Conservation (phyloP, 2,888 invertebrate species). For the Drosophila subquinaria region DNA sequence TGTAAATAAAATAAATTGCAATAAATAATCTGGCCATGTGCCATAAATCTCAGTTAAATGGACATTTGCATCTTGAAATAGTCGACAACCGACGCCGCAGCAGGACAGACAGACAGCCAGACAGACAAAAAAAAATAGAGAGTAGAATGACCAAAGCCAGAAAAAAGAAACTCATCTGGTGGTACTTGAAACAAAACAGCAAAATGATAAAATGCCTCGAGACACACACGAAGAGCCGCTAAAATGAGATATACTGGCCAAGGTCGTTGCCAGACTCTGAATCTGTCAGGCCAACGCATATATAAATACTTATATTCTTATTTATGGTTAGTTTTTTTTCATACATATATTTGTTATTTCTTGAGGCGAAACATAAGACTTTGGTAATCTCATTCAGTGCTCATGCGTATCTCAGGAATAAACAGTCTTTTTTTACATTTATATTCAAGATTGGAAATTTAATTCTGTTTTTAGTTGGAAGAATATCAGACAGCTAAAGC, state of each 20-base stretch:
- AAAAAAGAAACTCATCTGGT: slow-evolving; percentile 43
- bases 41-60: slow-evolving; percentile 82
- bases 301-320: slow-evolving; percentile 24
- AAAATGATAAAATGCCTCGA: slow-evolving; percentile 68
- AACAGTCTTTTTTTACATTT: background rate
- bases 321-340: slow-evolving; percentile 30
- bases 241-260: slow-evolving; percentile 36
- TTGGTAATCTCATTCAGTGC: slow-evolving; percentile 3
- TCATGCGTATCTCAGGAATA: background rate
- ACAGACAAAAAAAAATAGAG: background rate
- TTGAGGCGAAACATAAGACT: background rate
- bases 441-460: background rate
- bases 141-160: slow-evolving; percentile 16
- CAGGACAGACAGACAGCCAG: slow-evolving; percentile 3
- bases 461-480: background rate
- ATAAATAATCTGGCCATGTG: slow-evolving; percentile 78
- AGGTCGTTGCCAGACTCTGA: slow-evolving; percentile 47
- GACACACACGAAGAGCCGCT: slow-evolving; percentile 27
- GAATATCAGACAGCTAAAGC: background rate
- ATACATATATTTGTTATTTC: slow-evolving; percentile 1
- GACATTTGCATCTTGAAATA: slow-evolving; percentile 82
- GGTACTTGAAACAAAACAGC: slow-evolving; percentile 59
- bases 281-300: slow-evolving; percentile 22
- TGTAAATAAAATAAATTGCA: slow-evolving; percentile 83
- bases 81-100: slow-evolving; percentile 59